Percentiles rank a stretch among this genome's conserved stretches.
Conservation (phyloP, 2,113 vertebrate species). For the Manacus vitellinus region DNA sequence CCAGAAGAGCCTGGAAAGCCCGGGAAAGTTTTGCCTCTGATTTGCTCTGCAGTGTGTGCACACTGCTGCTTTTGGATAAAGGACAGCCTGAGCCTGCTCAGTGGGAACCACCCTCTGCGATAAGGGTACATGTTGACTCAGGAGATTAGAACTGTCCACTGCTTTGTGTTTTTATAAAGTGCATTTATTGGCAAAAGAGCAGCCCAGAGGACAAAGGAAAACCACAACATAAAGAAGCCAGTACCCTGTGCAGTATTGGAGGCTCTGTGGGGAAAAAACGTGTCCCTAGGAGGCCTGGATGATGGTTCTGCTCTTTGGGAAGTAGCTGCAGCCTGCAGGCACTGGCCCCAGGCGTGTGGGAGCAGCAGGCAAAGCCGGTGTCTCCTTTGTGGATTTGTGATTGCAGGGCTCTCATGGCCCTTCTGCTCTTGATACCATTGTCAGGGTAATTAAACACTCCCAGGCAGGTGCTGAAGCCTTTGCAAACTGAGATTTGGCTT, state of each 20-base stretch:
- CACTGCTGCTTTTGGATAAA: background rate
- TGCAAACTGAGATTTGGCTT: background rate
- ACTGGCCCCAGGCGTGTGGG: background rate
- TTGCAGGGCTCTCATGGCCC: background rate
- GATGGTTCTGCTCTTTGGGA: background rate
- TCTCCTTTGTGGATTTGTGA: background rate
- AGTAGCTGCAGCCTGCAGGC: background rate
- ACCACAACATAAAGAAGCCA: background rate
- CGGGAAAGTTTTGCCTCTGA: background rate
- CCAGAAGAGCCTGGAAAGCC: background rate
- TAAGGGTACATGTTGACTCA: background rate
- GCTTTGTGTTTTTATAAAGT: background rate
- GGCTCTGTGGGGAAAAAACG: background rate
- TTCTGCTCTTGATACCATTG: background rate
- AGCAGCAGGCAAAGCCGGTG: background rate
- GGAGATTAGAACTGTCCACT: background rate
- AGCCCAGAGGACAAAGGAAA: background rate
- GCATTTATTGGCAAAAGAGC: background rate
- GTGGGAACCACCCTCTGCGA: background rate
- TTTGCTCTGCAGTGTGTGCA: background rate
- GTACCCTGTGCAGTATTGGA: background rate
- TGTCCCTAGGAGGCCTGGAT: background rate
- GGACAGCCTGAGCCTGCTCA: background rate
- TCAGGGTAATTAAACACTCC: background rate
- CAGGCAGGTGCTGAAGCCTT: background rate